Evolutionary conservation across 1,140 invertebrate genomes (phyloP).

Genomic region (Goniozus legneri): DNA sequence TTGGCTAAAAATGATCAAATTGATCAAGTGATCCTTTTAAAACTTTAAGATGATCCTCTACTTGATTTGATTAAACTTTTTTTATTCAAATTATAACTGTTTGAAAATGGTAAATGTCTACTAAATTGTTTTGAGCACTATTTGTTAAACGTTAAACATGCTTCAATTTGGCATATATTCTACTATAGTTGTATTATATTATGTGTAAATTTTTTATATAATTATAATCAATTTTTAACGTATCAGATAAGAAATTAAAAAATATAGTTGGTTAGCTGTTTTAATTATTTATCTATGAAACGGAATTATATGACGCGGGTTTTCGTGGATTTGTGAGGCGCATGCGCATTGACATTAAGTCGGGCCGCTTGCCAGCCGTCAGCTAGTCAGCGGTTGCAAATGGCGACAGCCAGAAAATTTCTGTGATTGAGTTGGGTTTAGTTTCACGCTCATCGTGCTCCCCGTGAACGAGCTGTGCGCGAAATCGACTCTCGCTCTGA

Average conservation of each 20-base stretch:
- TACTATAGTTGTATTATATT: neutral
- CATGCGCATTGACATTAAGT: constrained; percentile 25
- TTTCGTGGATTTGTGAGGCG: constrained; percentile 5
- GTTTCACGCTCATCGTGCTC: constrained; percentile 35
- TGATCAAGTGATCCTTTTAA: too few species aligned
- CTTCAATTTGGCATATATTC: neutral
- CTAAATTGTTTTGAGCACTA: too few species aligned
- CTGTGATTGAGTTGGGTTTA: constrained; percentile 41
- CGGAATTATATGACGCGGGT: too few species aligned
- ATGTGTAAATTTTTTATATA: neutral
- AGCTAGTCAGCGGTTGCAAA: constrained; percentile 50
- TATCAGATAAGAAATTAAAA: neutral
- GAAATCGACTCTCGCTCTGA: constrained; percentile 26
- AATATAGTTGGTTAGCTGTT: neutral
- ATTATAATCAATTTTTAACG: neutral
- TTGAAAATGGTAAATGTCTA: too few species aligned
- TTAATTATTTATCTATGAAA: too few species aligned
- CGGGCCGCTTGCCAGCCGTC: constrained; percentile 18
- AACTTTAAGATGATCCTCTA: too few species aligned
- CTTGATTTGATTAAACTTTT: too few species aligned
- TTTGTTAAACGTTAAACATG: neutral
- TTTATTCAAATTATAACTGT: neutral
- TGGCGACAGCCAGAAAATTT: constrained; percentile 48
- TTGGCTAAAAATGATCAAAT: too few species aligned
- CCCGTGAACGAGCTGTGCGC: constrained; percentile 31